Conservation (phyloP, 53 echinoderm and acorn worm species). For the Apostichopus leukothele region DNA sequence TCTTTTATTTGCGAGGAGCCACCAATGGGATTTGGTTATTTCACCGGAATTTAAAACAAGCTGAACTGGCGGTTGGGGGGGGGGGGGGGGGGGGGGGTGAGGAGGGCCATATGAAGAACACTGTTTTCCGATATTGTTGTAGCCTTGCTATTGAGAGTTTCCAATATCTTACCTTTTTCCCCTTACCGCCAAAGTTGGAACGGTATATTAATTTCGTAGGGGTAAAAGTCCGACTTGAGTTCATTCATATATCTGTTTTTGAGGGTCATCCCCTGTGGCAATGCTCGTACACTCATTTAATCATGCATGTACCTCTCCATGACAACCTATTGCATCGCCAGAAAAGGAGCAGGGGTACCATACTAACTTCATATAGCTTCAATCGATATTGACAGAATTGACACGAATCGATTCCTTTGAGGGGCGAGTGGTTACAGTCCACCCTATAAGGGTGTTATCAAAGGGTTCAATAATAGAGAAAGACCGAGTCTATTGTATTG, state of each 20-base stretch:
- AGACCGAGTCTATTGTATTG: conserved; percentile 6
- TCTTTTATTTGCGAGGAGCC: too few relatives aligned
- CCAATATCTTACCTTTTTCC: too few relatives aligned
- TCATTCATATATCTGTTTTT: neutral
- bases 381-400: neutral
- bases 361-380: neutral
- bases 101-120: too few relatives aligned
- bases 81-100: too few relatives aligned
- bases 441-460: conserved; percentile 11
- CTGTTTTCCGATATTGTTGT: too few relatives aligned
- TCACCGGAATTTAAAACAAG: too few relatives aligned
- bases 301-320: neutral
- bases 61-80: too few relatives aligned
- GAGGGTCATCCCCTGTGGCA: neutral
- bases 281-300: neutral
- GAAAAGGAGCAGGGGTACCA: neutral
- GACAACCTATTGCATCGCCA: neutral
- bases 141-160: too few relatives aligned
- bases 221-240: neutral
- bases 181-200: too few relatives aligned
- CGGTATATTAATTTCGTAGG: too few relatives aligned
- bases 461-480: conserved; percentile 9
- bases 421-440: conserved; percentile 12
- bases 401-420: conserved; percentile 12
- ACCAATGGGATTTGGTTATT: too few relatives aligned